phyloP scores from a whole-genome alignment of 2,888 invertebrate species.

The Thysanoteuthis rhombus region DNA sequence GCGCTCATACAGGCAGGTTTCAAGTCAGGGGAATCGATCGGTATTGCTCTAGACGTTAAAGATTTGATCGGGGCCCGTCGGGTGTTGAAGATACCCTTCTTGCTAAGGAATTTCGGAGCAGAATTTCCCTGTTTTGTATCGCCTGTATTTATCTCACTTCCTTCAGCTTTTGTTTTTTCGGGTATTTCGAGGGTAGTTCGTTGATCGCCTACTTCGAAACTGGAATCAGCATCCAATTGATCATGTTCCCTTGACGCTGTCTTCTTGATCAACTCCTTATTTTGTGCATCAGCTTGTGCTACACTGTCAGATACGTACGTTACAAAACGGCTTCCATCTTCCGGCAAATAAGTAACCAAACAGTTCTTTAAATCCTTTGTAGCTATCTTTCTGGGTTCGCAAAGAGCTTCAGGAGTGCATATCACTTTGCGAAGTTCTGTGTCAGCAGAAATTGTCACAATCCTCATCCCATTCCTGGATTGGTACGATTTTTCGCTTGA shows the following conservation, averaged over 20 bases:
- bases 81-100: background rate
- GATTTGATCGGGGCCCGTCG: background rate
- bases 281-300: background rate
- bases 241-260: background rate
- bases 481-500: background rate
- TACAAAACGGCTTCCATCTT: background rate
- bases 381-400: background rate
- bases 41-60: background rate
- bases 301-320: background rate
- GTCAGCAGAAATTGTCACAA: background rate
- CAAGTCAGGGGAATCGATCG: background rate
- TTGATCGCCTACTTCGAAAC: background rate
- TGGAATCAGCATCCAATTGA: background rate
- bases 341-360: background rate
- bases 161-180: background rate
- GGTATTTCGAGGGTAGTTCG: background rate
- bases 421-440: background rate
- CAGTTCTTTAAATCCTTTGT: background rate
- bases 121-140: background rate
- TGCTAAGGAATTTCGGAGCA: background rate
- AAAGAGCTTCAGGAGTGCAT: background rate
- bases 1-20: background rate
- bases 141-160: background rate
- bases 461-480: background rate
- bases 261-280: background rate